Evolutionary conservation across 2,888 invertebrate species (phyloP), one percentile per base, ranked within the genome.

Genomic region (Neoascia interrupta): DNA sequence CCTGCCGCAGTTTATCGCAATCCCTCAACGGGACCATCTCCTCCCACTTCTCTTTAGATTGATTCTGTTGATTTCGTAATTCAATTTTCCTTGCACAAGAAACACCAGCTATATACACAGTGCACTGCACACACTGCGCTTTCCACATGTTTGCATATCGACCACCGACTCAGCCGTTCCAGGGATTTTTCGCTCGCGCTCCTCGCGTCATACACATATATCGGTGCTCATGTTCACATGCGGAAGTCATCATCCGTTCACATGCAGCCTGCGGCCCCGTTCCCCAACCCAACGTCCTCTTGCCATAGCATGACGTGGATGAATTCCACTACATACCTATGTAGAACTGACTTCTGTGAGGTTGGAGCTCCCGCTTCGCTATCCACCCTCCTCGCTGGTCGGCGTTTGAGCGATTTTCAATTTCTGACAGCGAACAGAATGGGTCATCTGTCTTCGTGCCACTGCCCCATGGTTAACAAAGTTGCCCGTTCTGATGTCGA

Each of bases 1-100:
- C 61, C 68, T 79, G 53, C 51, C 21, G 34, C 45, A 21, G n/a
- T 28, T 37, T 56, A 47, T 58, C 63, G 53, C 21, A 18, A 56
- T 34, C 13, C 34, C 18, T 11, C 26, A 8, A 26, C n/a, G 31
- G 5, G 19, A 26, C 37, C 41, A 16, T 21, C 31, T 18, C 6
- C 34, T 39, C 41, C 34, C 23, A 49, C 51, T 64, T 53, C 28
- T 36, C 43, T 31, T 2, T 39, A 79, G 79, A 79, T 79, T 79
- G 73, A 79, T 73, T 79, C 73, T 68, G 73, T 79, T 79, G 79
- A 79, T 79, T 79, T 73, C 73, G 79, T 79, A 68, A 79, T 79
- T 79, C 79, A 79, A 79, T 79, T 79, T 79, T 72, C 76, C 64
- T 51, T 64, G 47, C 64, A 72, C 76, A 76, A 60, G 64, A 60